Conservation (phyloP, 2,113 vertebrate species). For the Otocyon megalotis region DNA sequence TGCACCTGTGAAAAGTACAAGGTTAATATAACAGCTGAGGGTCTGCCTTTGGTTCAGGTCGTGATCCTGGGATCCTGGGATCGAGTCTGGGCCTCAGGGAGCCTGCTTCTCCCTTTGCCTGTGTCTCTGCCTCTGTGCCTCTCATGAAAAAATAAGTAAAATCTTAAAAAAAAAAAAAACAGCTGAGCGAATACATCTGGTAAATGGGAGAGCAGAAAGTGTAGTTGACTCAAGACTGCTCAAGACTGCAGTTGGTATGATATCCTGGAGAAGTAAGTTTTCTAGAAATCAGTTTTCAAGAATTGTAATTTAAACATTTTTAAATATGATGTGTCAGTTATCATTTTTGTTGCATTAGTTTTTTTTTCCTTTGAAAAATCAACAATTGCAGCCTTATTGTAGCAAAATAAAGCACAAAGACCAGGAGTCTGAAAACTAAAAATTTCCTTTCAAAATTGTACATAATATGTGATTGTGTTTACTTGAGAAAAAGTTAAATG, state of each 20-base stretch:
- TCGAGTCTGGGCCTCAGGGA: too few species aligned
- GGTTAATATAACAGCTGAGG: not conserved
- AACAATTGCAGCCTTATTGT: not conserved
- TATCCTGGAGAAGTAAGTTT: not conserved
- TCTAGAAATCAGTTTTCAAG: not conserved
- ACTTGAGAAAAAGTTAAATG: conserved; percentile 63
- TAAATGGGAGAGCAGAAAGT: not conserved
- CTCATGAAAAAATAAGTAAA: too few species aligned
- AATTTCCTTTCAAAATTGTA: conserved; percentile 61
- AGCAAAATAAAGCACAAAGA: conserved; percentile 49
- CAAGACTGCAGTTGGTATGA: not conserved
- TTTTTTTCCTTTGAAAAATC: not conserved
- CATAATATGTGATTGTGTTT: conserved; percentile 36
- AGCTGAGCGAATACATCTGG: not conserved
- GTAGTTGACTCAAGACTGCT: not conserved
- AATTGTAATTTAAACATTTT: not conserved
- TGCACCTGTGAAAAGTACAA: not conserved
- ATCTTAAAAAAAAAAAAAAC: too few species aligned
- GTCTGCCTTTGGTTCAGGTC: too few species aligned
- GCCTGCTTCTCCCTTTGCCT: too few species aligned
- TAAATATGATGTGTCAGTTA: not conserved
- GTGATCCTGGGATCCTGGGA: too few species aligned
- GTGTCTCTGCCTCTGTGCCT: too few species aligned
- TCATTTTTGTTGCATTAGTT: not conserved
- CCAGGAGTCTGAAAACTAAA: conserved; percentile 52